Evolutionary conservation across 2,113 vertebrate genomes (phyloP).

Genomic region (Spermophilus dauricus): DNA sequence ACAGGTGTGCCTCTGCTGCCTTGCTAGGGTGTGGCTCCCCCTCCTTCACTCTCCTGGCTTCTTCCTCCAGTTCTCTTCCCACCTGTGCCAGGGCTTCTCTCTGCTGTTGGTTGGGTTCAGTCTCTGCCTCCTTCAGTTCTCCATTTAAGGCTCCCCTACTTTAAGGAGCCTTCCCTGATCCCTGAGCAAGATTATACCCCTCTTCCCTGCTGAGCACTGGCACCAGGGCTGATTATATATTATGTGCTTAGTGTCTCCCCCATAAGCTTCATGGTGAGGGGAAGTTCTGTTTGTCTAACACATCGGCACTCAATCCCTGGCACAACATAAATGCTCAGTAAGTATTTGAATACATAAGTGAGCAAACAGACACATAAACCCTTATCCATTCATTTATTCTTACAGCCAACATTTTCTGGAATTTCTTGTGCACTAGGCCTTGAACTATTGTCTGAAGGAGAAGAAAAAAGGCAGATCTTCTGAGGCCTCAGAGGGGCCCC

Average conservation of each 20-base stretch:
- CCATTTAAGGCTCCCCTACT: neutral
- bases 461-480: neutral
- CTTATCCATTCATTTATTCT: constrained; percentile 74
- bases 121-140: neutral
- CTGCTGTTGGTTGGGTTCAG: neutral
- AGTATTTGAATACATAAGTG: constrained; percentile 44
- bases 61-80: neutral
- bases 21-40: fast-evolving
- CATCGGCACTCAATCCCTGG: neutral
- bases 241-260: neutral
- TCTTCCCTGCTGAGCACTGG: neutral
- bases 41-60: neutral
- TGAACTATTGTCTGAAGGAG: neutral
- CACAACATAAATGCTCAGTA: neutral
- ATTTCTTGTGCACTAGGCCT: neutral
- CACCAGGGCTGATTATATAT: neutral
- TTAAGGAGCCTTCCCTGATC: neutral
- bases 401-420: neutral
- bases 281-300: neutral
- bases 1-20: neutral
- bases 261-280: neutral
- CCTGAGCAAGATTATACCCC: neutral
- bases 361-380: constrained; percentile 49
- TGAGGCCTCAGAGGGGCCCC: neutral
- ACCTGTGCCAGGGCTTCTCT: neutral